A percentile compares a stretch with the other conserved stretches of the same genome.
These are phyloP conservation scores for Agrochola litura DNA, from an alignment of 2,888 invertebrate genomes.

Conservation along the genomic window DNA sequence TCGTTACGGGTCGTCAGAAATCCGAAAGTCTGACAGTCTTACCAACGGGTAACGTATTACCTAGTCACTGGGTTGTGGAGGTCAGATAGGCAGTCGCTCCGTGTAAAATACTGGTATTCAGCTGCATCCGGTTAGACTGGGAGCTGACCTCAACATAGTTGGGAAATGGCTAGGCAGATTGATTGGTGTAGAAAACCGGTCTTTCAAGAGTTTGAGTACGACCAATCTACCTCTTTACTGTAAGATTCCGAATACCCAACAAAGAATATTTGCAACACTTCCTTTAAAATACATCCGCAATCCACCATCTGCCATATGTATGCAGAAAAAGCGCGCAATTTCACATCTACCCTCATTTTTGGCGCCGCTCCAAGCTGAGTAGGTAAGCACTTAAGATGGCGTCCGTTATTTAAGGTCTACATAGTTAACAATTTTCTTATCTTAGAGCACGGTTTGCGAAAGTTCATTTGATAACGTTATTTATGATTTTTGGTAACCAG, in stretches of 20 bases:
- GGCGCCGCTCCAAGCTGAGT: slow-evolving; percentile 61
- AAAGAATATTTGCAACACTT: slow-evolving; percentile 28
- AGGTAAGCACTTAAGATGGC: slow-evolving; percentile 60
- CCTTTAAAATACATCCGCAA: slow-evolving; percentile 18
- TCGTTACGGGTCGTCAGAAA: too few species aligned
- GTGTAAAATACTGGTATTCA: too few species aligned
- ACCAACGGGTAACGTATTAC: too few species aligned
- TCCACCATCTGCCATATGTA: slow-evolving; percentile 37
- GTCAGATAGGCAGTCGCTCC: too few species aligned
- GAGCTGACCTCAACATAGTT: too few species aligned
- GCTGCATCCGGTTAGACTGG: too few species aligned
- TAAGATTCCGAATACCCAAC: background rate
- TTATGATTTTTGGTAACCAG: slow-evolving; percentile 34
- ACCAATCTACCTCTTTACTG: background rate
- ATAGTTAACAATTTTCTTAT: slow-evolving; percentile 63
- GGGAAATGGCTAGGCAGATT: too few species aligned
- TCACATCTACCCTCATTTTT: slow-evolving; percentile 53
- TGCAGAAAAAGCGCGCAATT: slow-evolving; percentile 49
- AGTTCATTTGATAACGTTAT: slow-evolving; percentile 57
- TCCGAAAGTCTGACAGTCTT: too few species aligned
- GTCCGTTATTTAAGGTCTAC: slow-evolving; percentile 42
- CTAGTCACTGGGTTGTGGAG: too few species aligned
- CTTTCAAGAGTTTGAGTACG: background rate
- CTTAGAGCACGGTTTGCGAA: slow-evolving; percentile 38
- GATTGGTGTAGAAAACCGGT: background rate